A percentile compares a stretch with the other conserved stretches of the same genome.
phyloP scores from a whole-genome alignment of 2,113 vertebrate species.

The Fulmarus glacialis region DNA sequence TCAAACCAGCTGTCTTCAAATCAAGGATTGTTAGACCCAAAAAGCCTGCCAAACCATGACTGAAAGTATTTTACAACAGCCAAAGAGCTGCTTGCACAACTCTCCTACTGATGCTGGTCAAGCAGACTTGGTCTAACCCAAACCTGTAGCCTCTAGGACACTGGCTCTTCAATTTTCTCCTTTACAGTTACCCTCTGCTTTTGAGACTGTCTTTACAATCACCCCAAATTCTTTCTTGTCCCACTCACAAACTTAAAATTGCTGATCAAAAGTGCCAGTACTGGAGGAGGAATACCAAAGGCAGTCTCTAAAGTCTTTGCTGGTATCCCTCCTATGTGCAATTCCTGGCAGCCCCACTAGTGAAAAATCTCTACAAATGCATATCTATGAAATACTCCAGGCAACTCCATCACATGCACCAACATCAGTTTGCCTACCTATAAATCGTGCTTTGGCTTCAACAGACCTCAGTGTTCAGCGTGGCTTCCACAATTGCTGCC shows the following conservation, averaged over 20 bases:
- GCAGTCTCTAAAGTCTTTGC: background rate
- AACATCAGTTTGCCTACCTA: background rate
- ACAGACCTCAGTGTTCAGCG: background rate
- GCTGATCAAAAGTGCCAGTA: background rate
- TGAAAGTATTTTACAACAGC: background rate
- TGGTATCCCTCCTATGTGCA: background rate
- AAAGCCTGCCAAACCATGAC: background rate
- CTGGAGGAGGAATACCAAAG: background rate
- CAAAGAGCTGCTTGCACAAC: background rate
- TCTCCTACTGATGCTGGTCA: background rate
- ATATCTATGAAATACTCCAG: background rate
- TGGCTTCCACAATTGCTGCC: background rate
- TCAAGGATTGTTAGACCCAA: background rate
- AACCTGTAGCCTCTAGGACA: background rate
- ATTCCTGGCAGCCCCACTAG: background rate
- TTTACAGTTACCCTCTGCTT: background rate
- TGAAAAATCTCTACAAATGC: background rate
- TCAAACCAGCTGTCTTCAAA: background rate
- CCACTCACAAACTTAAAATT: background rate
- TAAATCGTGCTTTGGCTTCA: background rate
- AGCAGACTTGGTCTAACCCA: background rate
- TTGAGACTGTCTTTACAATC: background rate
- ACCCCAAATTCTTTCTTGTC: background rate
- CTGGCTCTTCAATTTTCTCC: background rate
- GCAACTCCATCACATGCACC: background rate